Conservation (phyloP, 1,140 invertebrate species). For the Caerostris extrusa region DNA sequence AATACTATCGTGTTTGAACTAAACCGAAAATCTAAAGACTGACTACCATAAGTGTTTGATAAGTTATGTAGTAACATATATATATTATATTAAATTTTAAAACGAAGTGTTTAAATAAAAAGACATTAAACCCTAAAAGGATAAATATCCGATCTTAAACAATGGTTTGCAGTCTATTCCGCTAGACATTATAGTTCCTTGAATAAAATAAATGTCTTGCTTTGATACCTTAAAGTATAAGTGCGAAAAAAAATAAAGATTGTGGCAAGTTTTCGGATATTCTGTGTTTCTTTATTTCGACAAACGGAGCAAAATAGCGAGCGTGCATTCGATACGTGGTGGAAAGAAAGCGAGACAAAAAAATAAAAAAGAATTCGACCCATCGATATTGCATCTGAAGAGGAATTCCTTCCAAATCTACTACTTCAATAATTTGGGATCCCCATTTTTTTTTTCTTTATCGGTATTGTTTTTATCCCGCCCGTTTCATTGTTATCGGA, state of each 20-base stretch:
- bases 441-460: background rate
- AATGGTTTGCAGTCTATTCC: no score
- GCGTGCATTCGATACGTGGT: background rate
- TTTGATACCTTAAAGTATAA: background rate
- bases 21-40: no score
- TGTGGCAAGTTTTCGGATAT: background rate
- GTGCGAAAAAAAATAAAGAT: background rate
- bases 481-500: background rate
- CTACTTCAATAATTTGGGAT: slow-evolving; percentile 18
- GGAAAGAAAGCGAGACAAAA: background rate
- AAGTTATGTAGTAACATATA: no score
- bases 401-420: background rate
- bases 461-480: slow-evolving; percentile 1
- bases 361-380: background rate
- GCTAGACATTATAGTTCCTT: background rate
- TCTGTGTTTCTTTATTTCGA: background rate
- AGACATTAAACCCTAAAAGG: no score
- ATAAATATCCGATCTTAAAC: no score
- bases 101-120: no score
- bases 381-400: slow-evolving; percentile 7
- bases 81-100: no score
- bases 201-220: background rate
- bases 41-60: no score
- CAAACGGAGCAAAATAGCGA: background rate
- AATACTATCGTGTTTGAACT: no score